Evolutionary conservation across 2,113 vertebrate genomes (phyloP), one percentile per base, ranked within the genome.

Genomic region (Eupsittula cactorum): DNA sequence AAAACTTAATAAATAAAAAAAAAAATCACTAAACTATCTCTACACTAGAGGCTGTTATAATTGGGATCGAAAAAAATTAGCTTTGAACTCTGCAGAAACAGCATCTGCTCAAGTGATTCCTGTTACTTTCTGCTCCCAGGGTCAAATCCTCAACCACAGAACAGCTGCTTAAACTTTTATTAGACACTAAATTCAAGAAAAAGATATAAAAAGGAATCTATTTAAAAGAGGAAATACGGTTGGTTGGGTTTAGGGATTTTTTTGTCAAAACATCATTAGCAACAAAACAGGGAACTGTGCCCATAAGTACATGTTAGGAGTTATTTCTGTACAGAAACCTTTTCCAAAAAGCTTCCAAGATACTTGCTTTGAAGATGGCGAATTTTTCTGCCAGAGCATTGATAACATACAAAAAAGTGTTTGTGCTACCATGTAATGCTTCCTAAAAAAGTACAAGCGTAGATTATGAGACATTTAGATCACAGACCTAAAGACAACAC

Each of bases 161-260:
- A 86, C 92, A 96, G 71, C 76, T 86, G 91, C 23, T 93, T 71
- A 90, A 70, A 23, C 27, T 64, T 88, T 87, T 24, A 80, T 64
- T 53, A 88, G n/a, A 60, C 14, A 14, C 33, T 63, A 49, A 86
- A 75, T 17, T 79, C 29, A 57, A 55, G 19, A 39, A 67, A 75
- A 91, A 80, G 7, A 29, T 11, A 23, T 9, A 35, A 86, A 90
- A 73, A 55, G 0, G 18, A 71, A 27, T 29, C n/a, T 12, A 86
- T 74, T 85, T 57, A 17, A 57, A 73, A 39, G 16, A 57, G 15
- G 19, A 93, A 91, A 71, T 68, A 80, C 1, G 9, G 33, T 41
- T 83, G 50, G 4, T 31, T 65, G 5, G 10, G 4, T 4, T 63
- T 53, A 59, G 57, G 19, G 7, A 9, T 16, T 16, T 23, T 83